Evolutionary conservation across 1,140 invertebrate genomes (phyloP).

Genomic region (Dysdera silvatica): DNA sequence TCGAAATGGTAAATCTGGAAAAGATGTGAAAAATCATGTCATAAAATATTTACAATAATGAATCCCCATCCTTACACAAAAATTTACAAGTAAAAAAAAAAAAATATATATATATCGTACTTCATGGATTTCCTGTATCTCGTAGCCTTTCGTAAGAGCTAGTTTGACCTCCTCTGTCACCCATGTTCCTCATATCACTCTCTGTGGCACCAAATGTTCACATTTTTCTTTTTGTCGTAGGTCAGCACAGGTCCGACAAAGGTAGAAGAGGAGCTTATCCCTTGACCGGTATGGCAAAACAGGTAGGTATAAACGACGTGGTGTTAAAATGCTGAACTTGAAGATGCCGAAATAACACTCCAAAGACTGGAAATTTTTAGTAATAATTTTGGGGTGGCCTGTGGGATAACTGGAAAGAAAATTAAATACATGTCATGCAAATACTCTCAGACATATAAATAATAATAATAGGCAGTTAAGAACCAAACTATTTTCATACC

Average conservation of each 20-base stretch:
- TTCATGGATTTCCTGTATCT: constrained; percentile 7
- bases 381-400: constrained; percentile 34
- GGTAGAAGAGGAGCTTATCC: constrained; percentile 10
- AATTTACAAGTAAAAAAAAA: not conserved
- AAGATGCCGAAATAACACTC: constrained; percentile 34
- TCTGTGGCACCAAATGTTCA: constrained; percentile 36
- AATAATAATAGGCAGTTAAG: too few relatives aligned
- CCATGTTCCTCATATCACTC: constrained; percentile 41
- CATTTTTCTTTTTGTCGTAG: constrained; percentile 19
- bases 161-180: constrained; percentile 12
- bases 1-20: constrained; percentile 31
- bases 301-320: constrained; percentile 23
- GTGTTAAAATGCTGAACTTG: constrained; percentile 32
- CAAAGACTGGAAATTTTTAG: constrained; percentile 15
- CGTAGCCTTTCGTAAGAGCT: not conserved
- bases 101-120: not conserved
- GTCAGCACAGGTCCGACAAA: constrained; percentile 26
- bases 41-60: too few relatives aligned
- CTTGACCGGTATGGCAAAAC: constrained; percentile 23
- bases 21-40: not conserved
- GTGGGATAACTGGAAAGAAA: constrained; percentile 15
- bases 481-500: too few relatives aligned
- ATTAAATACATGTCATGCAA: too few relatives aligned
- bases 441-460: too few relatives aligned
- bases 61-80: too few relatives aligned